phyloP scores from a whole-genome alignment of 1,140 invertebrate species.

The Magallana gigas region DNA sequence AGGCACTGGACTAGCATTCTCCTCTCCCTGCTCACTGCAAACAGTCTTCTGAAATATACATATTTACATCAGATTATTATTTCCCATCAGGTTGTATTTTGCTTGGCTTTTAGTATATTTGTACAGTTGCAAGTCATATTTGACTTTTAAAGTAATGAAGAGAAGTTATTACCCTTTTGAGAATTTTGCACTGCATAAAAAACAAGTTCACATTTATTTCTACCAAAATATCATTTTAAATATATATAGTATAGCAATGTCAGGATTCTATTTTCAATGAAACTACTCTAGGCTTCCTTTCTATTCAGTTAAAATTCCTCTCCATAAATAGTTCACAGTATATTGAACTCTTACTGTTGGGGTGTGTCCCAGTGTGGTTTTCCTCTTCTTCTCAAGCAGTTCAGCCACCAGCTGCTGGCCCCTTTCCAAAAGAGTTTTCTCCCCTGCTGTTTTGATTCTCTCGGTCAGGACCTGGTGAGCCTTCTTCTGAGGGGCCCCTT shows the following conservation, averaged over 20 bases:
- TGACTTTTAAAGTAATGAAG: no score
- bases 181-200: no score
- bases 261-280: no score
- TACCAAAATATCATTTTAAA: no score
- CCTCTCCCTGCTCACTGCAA: not conserved
- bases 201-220: no score
- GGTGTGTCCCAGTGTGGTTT: not conserved
- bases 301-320: no score
- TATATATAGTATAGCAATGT: no score
- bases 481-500: constrained; percentile 50
- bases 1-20: not conserved
- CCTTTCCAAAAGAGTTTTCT: not conserved
- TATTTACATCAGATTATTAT: not conserved
- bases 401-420: constrained; percentile 34
- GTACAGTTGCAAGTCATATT: no score
- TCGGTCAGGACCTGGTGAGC: constrained; percentile 39
- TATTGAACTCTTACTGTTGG: not conserved
- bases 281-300: no score
- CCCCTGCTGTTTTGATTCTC: constrained; percentile 9
- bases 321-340: no score
- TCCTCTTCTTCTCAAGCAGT: constrained; percentile 31
- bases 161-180: no score
- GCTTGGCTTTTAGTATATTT: no score
- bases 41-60: not conserved
- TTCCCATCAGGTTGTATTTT: not conserved